phyloP scores from a whole-genome alignment of 2,888 invertebrate genomes.

The Julus scanicus region DNA sequence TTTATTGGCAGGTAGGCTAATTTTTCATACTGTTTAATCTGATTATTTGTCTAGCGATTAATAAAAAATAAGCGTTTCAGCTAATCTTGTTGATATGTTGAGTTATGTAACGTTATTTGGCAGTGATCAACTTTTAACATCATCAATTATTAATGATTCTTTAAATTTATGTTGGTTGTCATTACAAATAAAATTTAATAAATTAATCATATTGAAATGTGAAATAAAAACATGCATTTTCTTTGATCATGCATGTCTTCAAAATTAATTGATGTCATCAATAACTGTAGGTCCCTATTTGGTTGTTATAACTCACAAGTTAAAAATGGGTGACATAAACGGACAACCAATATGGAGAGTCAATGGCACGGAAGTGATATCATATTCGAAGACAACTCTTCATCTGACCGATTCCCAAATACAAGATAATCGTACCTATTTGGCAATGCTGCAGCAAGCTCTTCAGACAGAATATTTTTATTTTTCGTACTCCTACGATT shows the following conservation, averaged over 20 bases:
- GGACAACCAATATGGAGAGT: conserved; percentile 83
- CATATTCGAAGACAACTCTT: conserved; percentile 84
- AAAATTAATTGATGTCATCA: background rate
- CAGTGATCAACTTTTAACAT: no score
- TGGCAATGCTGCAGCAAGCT: conserved; percentile 84
- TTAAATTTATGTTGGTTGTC: no score
- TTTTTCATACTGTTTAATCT: background rate
- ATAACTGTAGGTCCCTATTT: conserved; percentile 78
- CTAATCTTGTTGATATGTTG: no score
- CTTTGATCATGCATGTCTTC: background rate
- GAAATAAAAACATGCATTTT: no score
- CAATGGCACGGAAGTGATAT: conserved; percentile 83
- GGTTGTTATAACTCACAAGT: conserved; percentile 86
- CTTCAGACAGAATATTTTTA: conserved; percentile 88
- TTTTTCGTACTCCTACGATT: conserved; percentile 93
- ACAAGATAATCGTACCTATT: conserved; percentile 83
- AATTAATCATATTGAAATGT: no score
- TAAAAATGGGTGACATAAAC: conserved; percentile 83
- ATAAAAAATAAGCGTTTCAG: no score
- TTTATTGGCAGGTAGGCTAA: conserved; percentile 73
- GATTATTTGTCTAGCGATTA: no score
- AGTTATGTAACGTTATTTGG: no score
- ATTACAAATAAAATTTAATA: no score
- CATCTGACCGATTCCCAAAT: conserved; percentile 87
- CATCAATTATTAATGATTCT: no score